A percentile compares a stretch with the other conserved stretches of the same genome.
Conservation (phyloP, 1,140 invertebrate genomes). For the Oedothorax gibbosus region DNA sequence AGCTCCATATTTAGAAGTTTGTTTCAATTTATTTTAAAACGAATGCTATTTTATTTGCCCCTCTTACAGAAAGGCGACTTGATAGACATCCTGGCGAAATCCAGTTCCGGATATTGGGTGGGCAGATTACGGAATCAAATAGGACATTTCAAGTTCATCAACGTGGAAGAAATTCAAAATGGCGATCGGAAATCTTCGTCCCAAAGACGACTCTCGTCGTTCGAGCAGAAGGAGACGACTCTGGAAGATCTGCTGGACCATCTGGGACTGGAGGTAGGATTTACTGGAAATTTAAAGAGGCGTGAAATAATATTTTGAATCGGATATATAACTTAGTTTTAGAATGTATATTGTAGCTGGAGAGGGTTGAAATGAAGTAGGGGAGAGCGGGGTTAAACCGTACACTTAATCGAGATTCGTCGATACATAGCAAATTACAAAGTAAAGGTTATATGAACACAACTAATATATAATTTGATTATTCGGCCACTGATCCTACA, state of each 20-base stretch:
- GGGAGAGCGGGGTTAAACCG: too few species aligned
- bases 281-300: too few species aligned
- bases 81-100: slow-evolving; percentile 92
- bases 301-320: neutral
- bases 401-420: too few species aligned
- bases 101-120: slow-evolving; percentile 89
- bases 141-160: slow-evolving; percentile 93
- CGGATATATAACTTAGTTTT: neutral
- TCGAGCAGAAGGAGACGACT: slow-evolving; percentile 15
- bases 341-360: too few species aligned
- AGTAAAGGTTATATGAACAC: too few species aligned
- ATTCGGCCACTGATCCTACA: too few species aligned
- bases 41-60: neutral
- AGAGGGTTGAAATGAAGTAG: too few species aligned
- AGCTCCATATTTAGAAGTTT: neutral
- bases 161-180: slow-evolving; percentile 79
- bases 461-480: too few species aligned
- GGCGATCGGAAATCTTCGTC: neutral
- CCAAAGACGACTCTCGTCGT: slow-evolving; percentile 48
- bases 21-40: neutral
- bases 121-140: slow-evolving; percentile 81
- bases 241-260: slow-evolving; percentile 45
- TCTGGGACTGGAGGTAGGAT: slow-evolving; percentile 42
- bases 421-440: too few species aligned
- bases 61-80: slow-evolving; percentile 86